Conservation (phyloP, 2,797 vertebrate species). For the Triplophysa yarkandensis region DNA sequence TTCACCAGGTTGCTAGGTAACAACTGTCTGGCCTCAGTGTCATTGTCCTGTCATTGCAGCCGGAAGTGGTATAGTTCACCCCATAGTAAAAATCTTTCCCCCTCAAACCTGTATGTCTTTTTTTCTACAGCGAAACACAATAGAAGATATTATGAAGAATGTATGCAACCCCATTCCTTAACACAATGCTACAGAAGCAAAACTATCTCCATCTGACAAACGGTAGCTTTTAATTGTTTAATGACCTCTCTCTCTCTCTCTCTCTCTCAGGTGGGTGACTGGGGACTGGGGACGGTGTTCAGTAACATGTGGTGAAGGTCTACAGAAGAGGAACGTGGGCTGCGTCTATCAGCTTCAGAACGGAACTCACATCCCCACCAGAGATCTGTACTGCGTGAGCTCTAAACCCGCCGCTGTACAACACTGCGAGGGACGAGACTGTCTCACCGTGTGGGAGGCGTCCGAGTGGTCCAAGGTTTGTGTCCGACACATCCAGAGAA, state of each 20-base stretch:
- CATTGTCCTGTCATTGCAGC: neutral
- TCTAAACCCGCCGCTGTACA: conserved; percentile 81
- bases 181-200: too few species aligned
- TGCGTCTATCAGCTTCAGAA: conserved; percentile 92
- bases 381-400: conserved; percentile 84
- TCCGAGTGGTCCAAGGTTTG: conserved; percentile 94
- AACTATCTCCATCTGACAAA: too few species aligned
- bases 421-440: conserved; percentile 88
- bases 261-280: conserved; percentile 84
- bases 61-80: too few species aligned
- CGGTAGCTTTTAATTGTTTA: neutral
- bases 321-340: conserved; percentile 85
- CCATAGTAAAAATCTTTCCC: too few species aligned
- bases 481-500: neutral
- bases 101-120: neutral
- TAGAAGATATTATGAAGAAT: neutral
- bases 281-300: conserved; percentile 89
- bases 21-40: neutral
- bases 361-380: conserved; percentile 83
- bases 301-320: conserved; percentile 85
- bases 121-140: neutral
- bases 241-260: neutral
- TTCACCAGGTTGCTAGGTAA: conserved; percentile 1
- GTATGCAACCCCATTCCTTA: too few species aligned
- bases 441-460: conserved; percentile 90